Evolutionary conservation across 2,797 vertebrate genomes (phyloP), one percentile per base, ranked within the genome.

Genomic region (Pseudocheirus occidentalis): DNA sequence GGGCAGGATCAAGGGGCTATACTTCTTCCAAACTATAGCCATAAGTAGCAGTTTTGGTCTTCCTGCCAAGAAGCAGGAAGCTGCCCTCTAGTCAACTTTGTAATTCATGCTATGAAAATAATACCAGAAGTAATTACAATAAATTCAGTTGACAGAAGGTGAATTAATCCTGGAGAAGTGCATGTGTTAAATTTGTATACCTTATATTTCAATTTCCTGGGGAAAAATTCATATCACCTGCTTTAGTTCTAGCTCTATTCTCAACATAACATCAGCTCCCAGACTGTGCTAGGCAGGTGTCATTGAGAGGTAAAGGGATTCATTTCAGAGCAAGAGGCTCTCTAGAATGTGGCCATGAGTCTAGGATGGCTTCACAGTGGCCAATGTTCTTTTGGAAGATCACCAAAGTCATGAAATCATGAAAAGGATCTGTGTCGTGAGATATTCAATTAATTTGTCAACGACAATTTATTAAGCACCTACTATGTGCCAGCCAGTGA

Each of bases 51-150:
- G 50, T 87, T 87, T 87, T 87, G 73, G 73, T 87, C 24, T 87
- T 40, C 73, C 40, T 87, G 73, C 40, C 73, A 87, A 87, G 73
- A 40, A 87, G 40, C 40, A 46, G 73, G 73, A 46, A 87, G 40
- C 40, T 87, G 73, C 73, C 73, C 73, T 87, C 73, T 87, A 50
- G 73, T 87, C 73, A 87, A 87, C 73, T 87, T 87, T 87, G 73
- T 87, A 87, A 87, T 87, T 87, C 73, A 87, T 87, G 73, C 73
- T 87, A 87, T 87, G 73, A 87, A 87, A 87, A 87, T 87, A 87
- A 87, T 46, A 87, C 73, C 73, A 87, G 73, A 87, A 50, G 73
- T 87, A 87, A 87, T 87, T 87, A 87, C 21, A 87, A 87, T 87
- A 87, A 87, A 87, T 87, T 87, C 73, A 87, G 9, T 87, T 87